phyloP scores from a whole-genome alignment of 1,140 invertebrate genomes.

The Papilio dardanus region DNA sequence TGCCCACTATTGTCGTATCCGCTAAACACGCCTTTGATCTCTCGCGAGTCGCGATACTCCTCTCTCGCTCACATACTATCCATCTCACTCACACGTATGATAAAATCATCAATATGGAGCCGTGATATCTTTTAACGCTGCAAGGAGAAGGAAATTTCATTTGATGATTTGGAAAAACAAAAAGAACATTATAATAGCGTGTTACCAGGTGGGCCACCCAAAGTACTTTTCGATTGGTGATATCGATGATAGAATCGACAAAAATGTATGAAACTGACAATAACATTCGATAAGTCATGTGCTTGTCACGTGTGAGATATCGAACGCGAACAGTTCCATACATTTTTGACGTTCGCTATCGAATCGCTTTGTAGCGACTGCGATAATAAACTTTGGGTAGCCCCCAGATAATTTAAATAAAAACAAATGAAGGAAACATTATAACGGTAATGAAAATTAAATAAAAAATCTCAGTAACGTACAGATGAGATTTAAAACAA shows the following conservation, averaged over 20 bases:
- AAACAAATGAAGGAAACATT: conserved; percentile 22
- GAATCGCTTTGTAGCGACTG: no score
- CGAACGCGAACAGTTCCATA: no score
- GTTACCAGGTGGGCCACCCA: no score
- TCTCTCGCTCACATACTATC: neutral
- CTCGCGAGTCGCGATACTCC: neutral
- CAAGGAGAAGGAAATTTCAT: neutral
- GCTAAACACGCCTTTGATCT: conserved; percentile 53
- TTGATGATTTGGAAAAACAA: neutral
- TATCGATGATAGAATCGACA: no score
- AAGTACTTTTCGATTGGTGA: no score
- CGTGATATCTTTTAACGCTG: no score
- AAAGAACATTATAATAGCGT: neutral
- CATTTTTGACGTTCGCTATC: no score
- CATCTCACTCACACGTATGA: neutral
- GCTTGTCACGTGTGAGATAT: no score
- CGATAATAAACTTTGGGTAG: no score
- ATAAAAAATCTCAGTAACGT: conserved; percentile 20
- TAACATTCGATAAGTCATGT: no score
- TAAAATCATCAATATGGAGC: neutral
- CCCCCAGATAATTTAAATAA: neutral
- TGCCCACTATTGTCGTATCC: conserved; percentile 62
- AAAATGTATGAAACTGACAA: no score
- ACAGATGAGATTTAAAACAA: conserved; percentile 24
- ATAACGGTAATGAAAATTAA: conserved; percentile 2